Percentiles rank a stretch among this genome's conserved stretches.
Evolutionary conservation across 2,888 invertebrate genomes (phyloP).

Genomic region (Entomobrya multifasciata): DNA sequence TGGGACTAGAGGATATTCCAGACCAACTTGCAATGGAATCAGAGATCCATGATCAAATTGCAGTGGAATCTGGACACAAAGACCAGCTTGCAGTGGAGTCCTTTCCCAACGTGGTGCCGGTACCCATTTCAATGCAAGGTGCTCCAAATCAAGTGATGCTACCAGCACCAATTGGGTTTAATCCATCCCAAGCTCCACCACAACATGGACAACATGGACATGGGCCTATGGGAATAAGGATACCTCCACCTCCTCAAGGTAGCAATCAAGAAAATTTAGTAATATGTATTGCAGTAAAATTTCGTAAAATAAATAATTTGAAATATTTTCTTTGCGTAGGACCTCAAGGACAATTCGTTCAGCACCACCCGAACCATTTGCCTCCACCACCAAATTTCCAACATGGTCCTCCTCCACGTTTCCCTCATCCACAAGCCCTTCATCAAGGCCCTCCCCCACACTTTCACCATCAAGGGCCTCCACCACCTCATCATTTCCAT

Average conservation of each 20-base stretch:
- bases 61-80: slow-evolving; percentile 71
- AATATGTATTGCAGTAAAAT: neutral
- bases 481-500: slow-evolving; percentile 58
- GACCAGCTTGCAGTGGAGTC: slow-evolving; percentile 73
- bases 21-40: slow-evolving; percentile 79
- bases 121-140: slow-evolving; percentile 76
- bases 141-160: slow-evolving; percentile 77
- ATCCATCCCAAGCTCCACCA: slow-evolving; percentile 65
- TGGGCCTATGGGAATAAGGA: slow-evolving; percentile 64
- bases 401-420: slow-evolving; percentile 65
- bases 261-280: neutral
- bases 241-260: slow-evolving; percentile 66
- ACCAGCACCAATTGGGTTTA: slow-evolving; percentile 75
- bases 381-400: slow-evolving; percentile 69
- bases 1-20: slow-evolving; percentile 74
- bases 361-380: slow-evolving; percentile 60
- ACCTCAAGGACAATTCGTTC: slow-evolving; percentile 71
- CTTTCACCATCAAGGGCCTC: slow-evolving; percentile 65
- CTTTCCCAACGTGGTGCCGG: slow-evolving; percentile 73
- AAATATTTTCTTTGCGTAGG: slow-evolving; percentile 37
- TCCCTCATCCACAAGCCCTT: slow-evolving; percentile 69
- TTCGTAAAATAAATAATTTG: neutral
- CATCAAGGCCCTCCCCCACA: slow-evolving; percentile 70
- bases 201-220: slow-evolving; percentile 35
- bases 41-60: slow-evolving; percentile 74